Conservation (phyloP, 2,888 invertebrate genomes). For the Platerodrilus igneus region DNA sequence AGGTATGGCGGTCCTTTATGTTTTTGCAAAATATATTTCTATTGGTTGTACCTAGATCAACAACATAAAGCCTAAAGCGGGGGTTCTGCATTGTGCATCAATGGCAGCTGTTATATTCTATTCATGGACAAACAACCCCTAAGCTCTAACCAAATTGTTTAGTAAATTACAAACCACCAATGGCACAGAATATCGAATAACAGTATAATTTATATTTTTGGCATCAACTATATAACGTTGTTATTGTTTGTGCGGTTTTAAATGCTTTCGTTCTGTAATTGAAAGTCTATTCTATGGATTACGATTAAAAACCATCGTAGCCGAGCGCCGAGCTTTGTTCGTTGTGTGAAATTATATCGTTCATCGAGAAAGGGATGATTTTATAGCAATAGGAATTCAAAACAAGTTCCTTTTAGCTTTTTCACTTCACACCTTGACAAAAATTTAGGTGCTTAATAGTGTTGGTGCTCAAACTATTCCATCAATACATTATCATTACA, state of each 20-base stretch:
- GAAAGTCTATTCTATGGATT: too few relatives aligned
- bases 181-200: constrained; percentile 27
- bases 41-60: constrained; percentile 19
- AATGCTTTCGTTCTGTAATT: too few relatives aligned
- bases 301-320: too few relatives aligned
- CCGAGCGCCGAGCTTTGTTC: too few relatives aligned
- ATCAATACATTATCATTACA: too few relatives aligned
- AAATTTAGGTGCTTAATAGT: too few relatives aligned
- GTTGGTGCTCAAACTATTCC: too few relatives aligned
- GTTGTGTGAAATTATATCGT: too few relatives aligned
- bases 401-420: too few relatives aligned
- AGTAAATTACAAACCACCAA: constrained; percentile 23
- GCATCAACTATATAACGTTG: constrained; percentile 10
- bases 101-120: constrained; percentile 15
- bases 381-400: too few relatives aligned
- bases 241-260: constrained; percentile 9
- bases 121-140: constrained; percentile 17
- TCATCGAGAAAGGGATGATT: too few relatives aligned
- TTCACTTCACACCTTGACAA: too few relatives aligned
- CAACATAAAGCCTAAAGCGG: constrained; percentile 10
- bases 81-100: constrained; percentile 13
- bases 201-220: constrained; percentile 26
- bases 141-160: constrained; percentile 19
- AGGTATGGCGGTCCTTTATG: constrained; percentile 20
- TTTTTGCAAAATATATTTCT: constrained; percentile 19